phyloP scores from a whole-genome alignment of 2,888 invertebrate genomes.

The Drosophila maculinotata region DNA sequence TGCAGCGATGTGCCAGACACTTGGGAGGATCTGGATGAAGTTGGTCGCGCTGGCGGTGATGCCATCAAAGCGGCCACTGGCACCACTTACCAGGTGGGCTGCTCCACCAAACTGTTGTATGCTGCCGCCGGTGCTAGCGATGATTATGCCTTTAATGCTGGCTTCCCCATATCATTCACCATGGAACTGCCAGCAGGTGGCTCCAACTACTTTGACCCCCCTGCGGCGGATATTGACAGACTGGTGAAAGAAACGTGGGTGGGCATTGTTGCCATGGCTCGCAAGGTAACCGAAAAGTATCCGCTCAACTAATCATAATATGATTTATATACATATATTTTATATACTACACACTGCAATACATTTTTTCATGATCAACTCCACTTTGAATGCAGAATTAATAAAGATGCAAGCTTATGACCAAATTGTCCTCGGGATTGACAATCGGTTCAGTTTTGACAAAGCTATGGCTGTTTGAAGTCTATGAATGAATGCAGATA shows the following conservation, averaged over 20 bases:
- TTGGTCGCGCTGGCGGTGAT: conserved; percentile 77
- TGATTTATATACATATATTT: too few species aligned
- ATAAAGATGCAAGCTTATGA: too few species aligned
- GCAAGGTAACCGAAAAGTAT: conserved; percentile 62
- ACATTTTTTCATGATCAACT: too few species aligned
- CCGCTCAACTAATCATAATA: conserved; percentile 47
- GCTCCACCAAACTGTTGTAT: conserved; percentile 83
- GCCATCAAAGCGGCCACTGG: conserved; percentile 82
- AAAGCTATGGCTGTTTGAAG: too few species aligned
- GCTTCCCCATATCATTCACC: conserved; percentile 83
- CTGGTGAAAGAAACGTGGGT: conserved; percentile 87
- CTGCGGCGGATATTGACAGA: conserved; percentile 86
- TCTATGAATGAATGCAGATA: too few species aligned
- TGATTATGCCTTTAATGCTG: conserved; percentile 87
- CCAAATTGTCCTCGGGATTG: too few species aligned
- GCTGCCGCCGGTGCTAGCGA: conserved; percentile 87
- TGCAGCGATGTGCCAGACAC: conserved; percentile 83
- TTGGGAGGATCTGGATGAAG: conserved; percentile 82
- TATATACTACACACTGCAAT: too few species aligned
- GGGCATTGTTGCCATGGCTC: conserved; percentile 81
- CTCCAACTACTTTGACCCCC: conserved; percentile 86
- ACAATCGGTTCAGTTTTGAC: too few species aligned
- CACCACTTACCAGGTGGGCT: conserved; percentile 81
- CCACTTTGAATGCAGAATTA: too few species aligned
- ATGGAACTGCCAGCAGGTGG: conserved; percentile 87